Evolutionary conservation across 2,113 vertebrate species (phyloP).

Genomic region (Nothocercus nigrocapillus): DNA sequence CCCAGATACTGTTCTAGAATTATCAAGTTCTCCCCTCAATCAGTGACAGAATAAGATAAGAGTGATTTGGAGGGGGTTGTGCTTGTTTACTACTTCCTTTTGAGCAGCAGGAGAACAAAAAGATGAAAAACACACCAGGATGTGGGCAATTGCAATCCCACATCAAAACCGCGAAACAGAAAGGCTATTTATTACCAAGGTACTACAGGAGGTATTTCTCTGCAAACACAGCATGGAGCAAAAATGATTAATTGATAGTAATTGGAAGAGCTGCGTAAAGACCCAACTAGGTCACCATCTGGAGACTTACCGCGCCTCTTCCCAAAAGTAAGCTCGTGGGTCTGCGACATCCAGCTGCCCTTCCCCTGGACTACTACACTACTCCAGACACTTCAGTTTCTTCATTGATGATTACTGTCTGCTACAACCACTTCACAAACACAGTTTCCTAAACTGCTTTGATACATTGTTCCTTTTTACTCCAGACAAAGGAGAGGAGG

Average conservation of each 20-base stretch:
- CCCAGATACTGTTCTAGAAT: background rate
- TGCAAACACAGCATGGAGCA: background rate
- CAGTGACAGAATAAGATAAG: background rate
- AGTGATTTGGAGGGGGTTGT: background rate
- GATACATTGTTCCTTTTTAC: background rate
- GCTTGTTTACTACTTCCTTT: background rate
- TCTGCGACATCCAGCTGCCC: slow-evolving; percentile 35
- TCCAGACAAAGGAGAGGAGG: background rate
- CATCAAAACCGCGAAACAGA: background rate
- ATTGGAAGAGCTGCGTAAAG: slow-evolving; percentile 8
- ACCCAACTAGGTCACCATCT: slow-evolving; percentile 54
- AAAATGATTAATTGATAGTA: slow-evolving; percentile 36
- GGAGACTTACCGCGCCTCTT: slow-evolving; percentile 30
- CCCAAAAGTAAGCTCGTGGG: background rate
- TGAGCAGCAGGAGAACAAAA: background rate
- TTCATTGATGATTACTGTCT: background rate
- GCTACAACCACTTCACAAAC: background rate
- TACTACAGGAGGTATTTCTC: background rate
- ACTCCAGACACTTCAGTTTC: background rate
- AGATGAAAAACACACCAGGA: background rate
- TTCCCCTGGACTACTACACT: background rate
- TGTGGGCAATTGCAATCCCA: background rate
- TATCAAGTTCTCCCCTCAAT: background rate
- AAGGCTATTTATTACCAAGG: background rate
- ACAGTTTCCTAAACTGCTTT: background rate